Evolutionary conservation across 2,113 vertebrate species (phyloP).

Genomic region (Heliornis fulica): DNA sequence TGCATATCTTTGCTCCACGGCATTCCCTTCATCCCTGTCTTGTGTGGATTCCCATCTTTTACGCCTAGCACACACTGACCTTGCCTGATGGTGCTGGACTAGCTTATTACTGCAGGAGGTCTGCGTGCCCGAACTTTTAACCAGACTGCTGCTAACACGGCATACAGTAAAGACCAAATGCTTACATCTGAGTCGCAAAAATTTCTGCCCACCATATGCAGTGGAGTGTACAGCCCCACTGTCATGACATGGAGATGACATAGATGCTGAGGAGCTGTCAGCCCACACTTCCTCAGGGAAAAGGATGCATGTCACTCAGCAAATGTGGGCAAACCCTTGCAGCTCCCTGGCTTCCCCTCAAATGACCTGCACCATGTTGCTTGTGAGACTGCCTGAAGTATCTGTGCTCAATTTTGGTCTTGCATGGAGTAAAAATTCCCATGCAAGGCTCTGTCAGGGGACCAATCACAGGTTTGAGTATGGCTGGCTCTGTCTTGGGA

Average conservation of each 20-base stretch:
- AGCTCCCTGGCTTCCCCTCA: background rate
- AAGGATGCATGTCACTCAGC: background rate
- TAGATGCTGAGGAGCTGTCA: background rate
- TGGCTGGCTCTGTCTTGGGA: background rate
- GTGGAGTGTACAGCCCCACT: fast-evolving
- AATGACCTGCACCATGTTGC: background rate
- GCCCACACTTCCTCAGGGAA: background rate
- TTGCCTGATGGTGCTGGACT: background rate
- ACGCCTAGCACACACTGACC: background rate
- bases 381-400: background rate
- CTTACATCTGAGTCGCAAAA: background rate
- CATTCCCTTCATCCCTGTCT: background rate
- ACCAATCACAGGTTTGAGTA: background rate
- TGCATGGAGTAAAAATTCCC: background rate
- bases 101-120: background rate
- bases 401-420: background rate
- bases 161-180: background rate
- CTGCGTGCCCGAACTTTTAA: background rate
- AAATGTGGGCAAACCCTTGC: background rate
- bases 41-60: background rate
- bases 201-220: background rate
- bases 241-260: background rate
- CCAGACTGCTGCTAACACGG: background rate
- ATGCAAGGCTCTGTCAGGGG: background rate
- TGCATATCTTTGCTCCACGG: background rate